phyloP scores from a whole-genome alignment of 1,140 invertebrate genomes.

The Batillaria attramentaria region DNA sequence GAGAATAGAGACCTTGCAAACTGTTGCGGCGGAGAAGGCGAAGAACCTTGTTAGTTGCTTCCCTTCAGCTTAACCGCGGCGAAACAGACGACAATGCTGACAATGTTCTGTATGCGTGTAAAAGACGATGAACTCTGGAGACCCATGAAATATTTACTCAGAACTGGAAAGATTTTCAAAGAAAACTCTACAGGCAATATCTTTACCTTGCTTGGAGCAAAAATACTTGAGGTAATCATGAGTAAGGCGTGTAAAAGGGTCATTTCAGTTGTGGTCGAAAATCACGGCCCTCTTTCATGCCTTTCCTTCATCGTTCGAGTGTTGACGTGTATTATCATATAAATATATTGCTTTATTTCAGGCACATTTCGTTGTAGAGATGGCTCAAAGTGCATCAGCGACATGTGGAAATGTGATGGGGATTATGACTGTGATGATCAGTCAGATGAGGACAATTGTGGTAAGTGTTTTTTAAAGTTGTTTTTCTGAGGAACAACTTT shows the following conservation, averaged over 20 bases:
- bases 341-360: background rate
- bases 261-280: background rate
- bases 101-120: too few relatives aligned
- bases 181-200: too few relatives aligned
- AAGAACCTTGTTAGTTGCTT: too few relatives aligned
- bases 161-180: too few relatives aligned
- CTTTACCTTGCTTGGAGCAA: background rate
- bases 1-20: too few relatives aligned
- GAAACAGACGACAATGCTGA: too few relatives aligned
- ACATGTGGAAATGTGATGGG: constrained; percentile 18
- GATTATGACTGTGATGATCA: constrained; percentile 16
- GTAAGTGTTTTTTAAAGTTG: constrained; percentile 2
- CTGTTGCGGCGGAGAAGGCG: too few relatives aligned
- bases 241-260: background rate
- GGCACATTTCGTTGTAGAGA: constrained; percentile 22
- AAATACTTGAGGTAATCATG: background rate
- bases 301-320: background rate
- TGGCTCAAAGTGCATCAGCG: constrained; percentile 7
- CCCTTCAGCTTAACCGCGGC: too few relatives aligned
- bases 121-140: too few relatives aligned
- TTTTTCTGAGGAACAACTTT: too few relatives aligned
- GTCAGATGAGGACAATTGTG: constrained; percentile 12
- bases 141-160: too few relatives aligned
- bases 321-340: background rate
- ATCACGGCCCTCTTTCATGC: background rate